Evolutionary conservation across 2,113 vertebrate species (phyloP).

Genomic region (Stictonetta naevosa): DNA sequence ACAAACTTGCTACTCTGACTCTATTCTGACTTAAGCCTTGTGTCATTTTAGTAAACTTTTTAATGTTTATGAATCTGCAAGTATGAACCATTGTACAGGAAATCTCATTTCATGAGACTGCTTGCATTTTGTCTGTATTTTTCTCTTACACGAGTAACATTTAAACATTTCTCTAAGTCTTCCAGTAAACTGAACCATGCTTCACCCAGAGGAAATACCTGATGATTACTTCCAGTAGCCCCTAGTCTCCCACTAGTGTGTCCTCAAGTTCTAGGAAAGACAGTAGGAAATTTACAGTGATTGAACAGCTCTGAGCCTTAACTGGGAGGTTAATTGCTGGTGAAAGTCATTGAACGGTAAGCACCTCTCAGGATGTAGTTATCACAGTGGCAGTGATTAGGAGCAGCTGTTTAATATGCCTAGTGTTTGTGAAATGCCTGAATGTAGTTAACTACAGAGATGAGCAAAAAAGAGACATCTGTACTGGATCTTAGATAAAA

Average conservation of each 20-base stretch:
- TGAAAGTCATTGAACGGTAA: not conserved
- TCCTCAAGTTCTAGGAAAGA: not conserved
- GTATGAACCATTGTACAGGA: not conserved
- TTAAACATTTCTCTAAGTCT: conserved; percentile 73
- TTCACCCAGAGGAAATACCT: conserved; percentile 50
- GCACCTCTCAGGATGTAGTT: not conserved
- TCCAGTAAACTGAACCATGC: conserved; percentile 69
- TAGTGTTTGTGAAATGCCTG: not conserved
- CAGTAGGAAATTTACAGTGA: not conserved
- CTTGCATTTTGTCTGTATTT: not conserved
- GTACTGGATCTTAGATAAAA: not conserved
- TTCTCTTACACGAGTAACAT: conserved; percentile 64
- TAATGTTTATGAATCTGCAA: not conserved
- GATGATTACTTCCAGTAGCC: not conserved
- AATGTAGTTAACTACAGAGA: not conserved
- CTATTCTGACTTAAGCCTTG: not conserved
- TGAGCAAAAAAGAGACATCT: not conserved
- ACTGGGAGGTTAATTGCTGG: not conserved
- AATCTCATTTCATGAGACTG: not conserved
- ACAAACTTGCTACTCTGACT: not conserved
- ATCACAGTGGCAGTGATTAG: not conserved
- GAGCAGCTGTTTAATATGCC: not conserved
- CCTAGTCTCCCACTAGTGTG: not conserved
- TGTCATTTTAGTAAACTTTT: not conserved
- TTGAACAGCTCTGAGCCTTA: not conserved